A percentile compares a stretch with the other conserved stretches of the same genome.
Evolutionary conservation across 2,888 invertebrate species (phyloP).

Genomic region (Drosophila affinis): DNA sequence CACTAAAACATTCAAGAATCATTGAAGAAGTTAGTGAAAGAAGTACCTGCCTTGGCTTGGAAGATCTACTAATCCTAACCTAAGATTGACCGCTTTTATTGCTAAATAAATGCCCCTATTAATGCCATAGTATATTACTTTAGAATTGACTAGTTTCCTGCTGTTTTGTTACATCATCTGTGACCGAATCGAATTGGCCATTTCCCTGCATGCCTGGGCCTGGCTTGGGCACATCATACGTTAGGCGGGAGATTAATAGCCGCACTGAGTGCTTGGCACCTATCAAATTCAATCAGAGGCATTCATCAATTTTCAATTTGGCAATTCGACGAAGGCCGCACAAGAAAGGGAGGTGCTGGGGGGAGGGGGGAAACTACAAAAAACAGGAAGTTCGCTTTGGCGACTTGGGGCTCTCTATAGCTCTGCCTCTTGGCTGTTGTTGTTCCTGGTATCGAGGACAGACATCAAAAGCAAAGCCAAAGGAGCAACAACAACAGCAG

Average conservation of each 20-base stretch:
- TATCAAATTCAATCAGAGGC: slow-evolving; percentile 79
- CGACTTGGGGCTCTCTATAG: slow-evolving; percentile 61
- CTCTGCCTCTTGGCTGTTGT: not conserved
- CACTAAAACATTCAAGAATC: no score
- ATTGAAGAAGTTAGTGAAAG: no score
- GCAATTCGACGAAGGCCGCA: slow-evolving; percentile 56
- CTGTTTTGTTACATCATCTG: not conserved
- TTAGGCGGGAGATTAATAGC: slow-evolving; percentile 75
- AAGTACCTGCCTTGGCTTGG: no score
- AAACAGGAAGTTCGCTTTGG: slow-evolving; percentile 40
- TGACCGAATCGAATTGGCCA: not conserved
- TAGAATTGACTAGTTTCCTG: not conserved
- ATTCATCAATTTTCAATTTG: slow-evolving; percentile 80
- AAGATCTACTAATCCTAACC: no score
- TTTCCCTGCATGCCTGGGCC: slow-evolving; percentile 20
- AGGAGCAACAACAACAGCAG: slow-evolving; percentile 31
- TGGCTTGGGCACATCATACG: slow-evolving; percentile 66
- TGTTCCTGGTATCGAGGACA: slow-evolving; percentile 54
- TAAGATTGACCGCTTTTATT: no score
- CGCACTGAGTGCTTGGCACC: slow-evolving; percentile 78
- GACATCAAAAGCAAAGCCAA: slow-evolving; percentile 67
- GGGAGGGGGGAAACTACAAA: slow-evolving; percentile 45
- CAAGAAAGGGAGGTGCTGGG: slow-evolving; percentile 3
- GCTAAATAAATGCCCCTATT: not conserved
- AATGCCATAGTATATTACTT: not conserved